These are phyloP conservation scores for Rhagonycha fulva DNA, from an alignment of 2,888 invertebrate genomes.

Conservation along the genomic window DNA sequence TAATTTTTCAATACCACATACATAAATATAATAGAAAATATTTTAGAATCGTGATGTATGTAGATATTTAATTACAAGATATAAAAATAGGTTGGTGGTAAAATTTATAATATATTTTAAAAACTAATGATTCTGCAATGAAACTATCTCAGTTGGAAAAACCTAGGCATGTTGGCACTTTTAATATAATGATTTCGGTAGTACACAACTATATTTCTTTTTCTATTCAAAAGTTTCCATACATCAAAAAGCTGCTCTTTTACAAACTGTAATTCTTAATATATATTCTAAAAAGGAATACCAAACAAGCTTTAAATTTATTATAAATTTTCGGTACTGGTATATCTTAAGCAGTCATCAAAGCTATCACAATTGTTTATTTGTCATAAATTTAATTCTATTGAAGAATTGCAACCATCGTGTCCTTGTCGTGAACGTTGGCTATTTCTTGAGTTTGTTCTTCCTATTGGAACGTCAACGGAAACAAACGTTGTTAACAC, in stretches of 20 bases:
- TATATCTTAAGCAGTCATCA: conserved; percentile 41
- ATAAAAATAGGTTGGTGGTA: not conserved
- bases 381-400: conserved; percentile 44
- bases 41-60: not conserved
- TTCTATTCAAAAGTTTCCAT: not conserved
- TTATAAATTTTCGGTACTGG: conserved; percentile 46
- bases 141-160: not conserved
- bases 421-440: conserved; percentile 37
- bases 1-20: not conserved
- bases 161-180: not conserved
- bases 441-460: conserved; percentile 44
- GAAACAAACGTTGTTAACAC: conserved; percentile 53
- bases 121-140: not conserved
- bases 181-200: not conserved
- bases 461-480: conserved; percentile 49
- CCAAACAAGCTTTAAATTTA: not conserved
- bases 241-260: not conserved
- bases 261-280: no score
- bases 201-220: not conserved
- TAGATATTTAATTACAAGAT: not conserved
- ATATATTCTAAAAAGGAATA: not conserved
- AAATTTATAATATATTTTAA: not conserved
- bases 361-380: conserved; percentile 38
- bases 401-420: conserved; percentile 43
- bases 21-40: not conserved